These are phyloP conservation scores for Eira barbara DNA, from an alignment of 2,113 vertebrate species.

Conservation along the genomic window DNA sequence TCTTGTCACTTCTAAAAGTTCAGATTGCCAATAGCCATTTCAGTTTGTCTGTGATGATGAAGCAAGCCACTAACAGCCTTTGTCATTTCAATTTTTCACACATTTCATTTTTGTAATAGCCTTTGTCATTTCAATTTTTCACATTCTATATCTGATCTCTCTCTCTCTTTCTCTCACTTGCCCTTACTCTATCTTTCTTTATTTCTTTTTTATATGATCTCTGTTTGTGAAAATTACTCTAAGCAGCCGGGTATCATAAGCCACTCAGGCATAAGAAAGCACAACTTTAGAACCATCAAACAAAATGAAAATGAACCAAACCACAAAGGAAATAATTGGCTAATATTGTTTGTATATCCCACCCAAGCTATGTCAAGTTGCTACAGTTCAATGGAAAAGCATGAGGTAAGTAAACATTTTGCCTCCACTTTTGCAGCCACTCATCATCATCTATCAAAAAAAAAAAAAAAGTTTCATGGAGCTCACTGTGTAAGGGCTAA, in stretches of 20 bases:
- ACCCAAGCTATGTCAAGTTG: not conserved
- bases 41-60: conserved; percentile 45
- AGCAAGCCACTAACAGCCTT: conserved; percentile 57
- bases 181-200: not conserved
- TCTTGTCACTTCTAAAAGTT: conserved; percentile 33
- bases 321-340: conserved; percentile 2
- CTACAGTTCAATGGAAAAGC: not conserved
- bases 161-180: not conserved
- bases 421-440: not conserved
- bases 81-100: conserved; percentile 75
- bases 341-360: not conserved
- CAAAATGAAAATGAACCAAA: conserved; percentile 37
- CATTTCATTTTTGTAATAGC: conserved; percentile 52
- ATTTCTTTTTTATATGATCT: not conserved
- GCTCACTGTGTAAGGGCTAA: not conserved
- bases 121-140: conserved; percentile 68
- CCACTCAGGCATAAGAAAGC: conserved; percentile 37
- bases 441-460: not conserved
- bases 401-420: not conserved
- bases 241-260: conserved; percentile 37
- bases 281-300: conserved; percentile 43
- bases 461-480: not conserved
- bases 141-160: not conserved
- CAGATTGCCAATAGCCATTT: conserved; percentile 43
- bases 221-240: conserved; percentile 43